A percentile compares a stretch with the other conserved stretches of the same genome.
Conservation (phyloP, 2,113 vertebrate species). For the Amia ocellicauda region DNA sequence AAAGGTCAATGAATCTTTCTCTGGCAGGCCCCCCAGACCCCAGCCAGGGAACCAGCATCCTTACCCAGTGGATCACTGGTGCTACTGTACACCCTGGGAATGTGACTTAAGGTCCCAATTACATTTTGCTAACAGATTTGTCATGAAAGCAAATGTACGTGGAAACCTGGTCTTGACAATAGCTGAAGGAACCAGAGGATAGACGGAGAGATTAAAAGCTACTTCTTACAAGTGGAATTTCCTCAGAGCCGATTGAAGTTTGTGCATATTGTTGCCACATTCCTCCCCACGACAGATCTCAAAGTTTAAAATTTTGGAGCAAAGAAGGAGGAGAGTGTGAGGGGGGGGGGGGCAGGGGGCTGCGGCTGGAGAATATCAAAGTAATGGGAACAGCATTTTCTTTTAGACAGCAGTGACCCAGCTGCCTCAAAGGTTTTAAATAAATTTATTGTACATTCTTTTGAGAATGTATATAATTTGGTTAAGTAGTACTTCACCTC, state of each 20-base stretch:
- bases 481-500: too few species aligned
- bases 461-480: too few species aligned
- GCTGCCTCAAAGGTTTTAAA: conserved; percentile 47
- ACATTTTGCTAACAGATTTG: conserved; percentile 50
- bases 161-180: conserved; percentile 22
- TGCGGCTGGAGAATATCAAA: conserved; percentile 40
- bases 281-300: conserved; percentile 44
- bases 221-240: conserved; percentile 62
- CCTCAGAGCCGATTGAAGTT: conserved; percentile 63
- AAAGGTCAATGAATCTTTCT: not conserved
- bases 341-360: conserved; percentile 25
- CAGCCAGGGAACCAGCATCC: too few species aligned
- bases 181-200: conserved; percentile 26
- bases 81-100: conserved; percentile 26
- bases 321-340: too few species aligned
- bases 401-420: conserved; percentile 17
- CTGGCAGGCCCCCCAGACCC: too few species aligned
- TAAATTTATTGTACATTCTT: conserved; percentile 2
- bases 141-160: conserved; percentile 41
- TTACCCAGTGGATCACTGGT: conserved; percentile 31
- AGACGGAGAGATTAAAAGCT: conserved; percentile 38
- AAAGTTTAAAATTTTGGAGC: conserved; percentile 57
- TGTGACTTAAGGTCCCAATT: conserved; percentile 46
- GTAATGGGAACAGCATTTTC: conserved; percentile 16
- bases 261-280: conserved; percentile 64